Base-by-base conservation (phyloP, 2,888 invertebrate genomes). In the Uloborus plumipes region DNA sequence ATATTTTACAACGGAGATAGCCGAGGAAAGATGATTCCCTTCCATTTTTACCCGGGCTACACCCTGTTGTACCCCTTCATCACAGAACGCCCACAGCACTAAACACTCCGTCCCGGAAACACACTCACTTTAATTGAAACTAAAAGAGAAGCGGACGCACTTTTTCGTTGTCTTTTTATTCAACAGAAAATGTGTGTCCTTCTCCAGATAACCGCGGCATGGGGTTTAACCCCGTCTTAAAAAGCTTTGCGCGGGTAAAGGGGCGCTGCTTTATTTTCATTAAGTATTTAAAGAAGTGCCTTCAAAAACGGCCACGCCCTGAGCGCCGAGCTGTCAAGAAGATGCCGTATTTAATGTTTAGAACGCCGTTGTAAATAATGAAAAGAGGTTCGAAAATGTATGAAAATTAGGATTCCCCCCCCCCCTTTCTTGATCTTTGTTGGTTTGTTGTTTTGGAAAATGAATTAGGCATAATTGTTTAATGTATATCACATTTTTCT, bases 311-410 rank as follows among this genome's bases (percentile, higher is more conserved):
- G 74, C 22, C 80, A 81, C 80, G 80, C 80, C 80, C 80, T 70
- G 18, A 22, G 53, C 39, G 53, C 39, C 39, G 39, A 74, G 62
- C 75, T 81, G 80, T 74, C 70, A 69, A 58, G 64, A 61, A 55
- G 62, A 81, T 81, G 80, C 74, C 74, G 58, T 81, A 81, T 74
- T 81, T 81, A 81, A 81, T 81, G 80, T 81, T 81, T 81, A 81
- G 39, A 39, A 39, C 74, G 80, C 61, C 67, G 70, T 31, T 74
- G 50, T 81, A 81, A 81, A 81, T 81, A 81, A 80, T 80, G 79
- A 75, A 74, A 81, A 50, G 77, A 49, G 67, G 71, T 39, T 39
- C 39, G 71, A 71, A 78, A 78, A 71, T 78, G 62, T 39, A 72
- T 61, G 39, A 39, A 39, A 39, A 39, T 39, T 39, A 39, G 11